A percentile compares a stretch with the other conserved stretches of the same genome.
Conservation (phyloP, 2,888 invertebrate species). For the Drosophila kanekoi region DNA sequence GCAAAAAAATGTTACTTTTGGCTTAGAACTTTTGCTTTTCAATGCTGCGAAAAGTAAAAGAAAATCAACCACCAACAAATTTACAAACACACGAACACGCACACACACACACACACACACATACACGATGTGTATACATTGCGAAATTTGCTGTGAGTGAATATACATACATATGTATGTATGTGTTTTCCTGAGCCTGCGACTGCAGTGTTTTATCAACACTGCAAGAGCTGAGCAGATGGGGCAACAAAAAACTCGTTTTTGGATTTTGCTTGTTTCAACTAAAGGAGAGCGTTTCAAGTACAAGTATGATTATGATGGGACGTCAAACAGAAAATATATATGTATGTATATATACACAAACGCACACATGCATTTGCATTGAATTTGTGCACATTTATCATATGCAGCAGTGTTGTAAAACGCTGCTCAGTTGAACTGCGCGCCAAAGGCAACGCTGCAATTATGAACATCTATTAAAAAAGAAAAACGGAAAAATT, state of each 20-base stretch:
- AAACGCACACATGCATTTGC: not conserved
- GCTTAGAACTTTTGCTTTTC: constrained; percentile 70
- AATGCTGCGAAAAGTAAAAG: constrained; percentile 45
- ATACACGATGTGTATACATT: constrained; percentile 37
- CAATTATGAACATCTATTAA: not conserved
- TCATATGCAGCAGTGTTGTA: constrained; percentile 43
- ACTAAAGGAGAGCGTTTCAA: constrained; percentile 30
- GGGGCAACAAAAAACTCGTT: constrained; percentile 62
- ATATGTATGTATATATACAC: not conserved
- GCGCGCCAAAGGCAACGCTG: constrained; percentile 45
- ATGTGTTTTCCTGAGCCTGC: constrained; percentile 18
- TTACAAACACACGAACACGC: constrained; percentile 13
- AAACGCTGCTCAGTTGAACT: constrained; percentile 24
- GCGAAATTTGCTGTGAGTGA: constrained; percentile 38
- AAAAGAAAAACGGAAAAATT: constrained; percentile 1
- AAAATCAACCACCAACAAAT: constrained; percentile 65
- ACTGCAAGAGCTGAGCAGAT: constrained; percentile 48
- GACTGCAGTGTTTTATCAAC: constrained; percentile 53
- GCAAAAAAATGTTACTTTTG: constrained; percentile 55
- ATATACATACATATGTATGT: constrained; percentile 7
- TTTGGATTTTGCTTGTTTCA: constrained; percentile 47
- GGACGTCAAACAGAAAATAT: constrained; percentile 29
- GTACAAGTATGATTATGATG: constrained; percentile 49
- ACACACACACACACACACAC: constrained; percentile 22
- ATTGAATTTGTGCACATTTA: constrained; percentile 26